Conservation (phyloP, 92 coral and sea anemone species). For the Paragorgia papillata region DNA sequence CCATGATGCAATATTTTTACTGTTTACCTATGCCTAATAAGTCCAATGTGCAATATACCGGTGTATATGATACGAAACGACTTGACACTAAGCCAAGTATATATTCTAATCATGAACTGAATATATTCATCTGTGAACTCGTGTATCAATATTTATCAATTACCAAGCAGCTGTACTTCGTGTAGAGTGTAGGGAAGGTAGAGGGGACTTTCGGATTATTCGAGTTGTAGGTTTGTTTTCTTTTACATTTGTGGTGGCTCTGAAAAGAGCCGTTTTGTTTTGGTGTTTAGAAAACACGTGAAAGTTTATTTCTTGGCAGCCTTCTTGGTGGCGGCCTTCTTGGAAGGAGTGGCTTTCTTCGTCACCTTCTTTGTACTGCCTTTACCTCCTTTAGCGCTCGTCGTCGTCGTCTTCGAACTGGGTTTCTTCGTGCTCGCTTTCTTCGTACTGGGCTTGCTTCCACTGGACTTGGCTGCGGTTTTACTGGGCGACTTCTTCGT, state of each 20-base stretch:
- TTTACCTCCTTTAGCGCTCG: constrained; percentile 22
- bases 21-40: too few relatives aligned
- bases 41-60: too few relatives aligned
- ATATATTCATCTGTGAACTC: too few relatives aligned
- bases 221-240: constrained; percentile 17
- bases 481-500: not conserved
- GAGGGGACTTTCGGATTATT: too few relatives aligned
- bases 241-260: constrained; percentile 84
- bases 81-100: too few relatives aligned
- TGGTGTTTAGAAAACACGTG: not conserved
- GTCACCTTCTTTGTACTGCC: constrained; percentile 8
- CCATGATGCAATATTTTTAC: too few relatives aligned
- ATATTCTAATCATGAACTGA: too few relatives aligned
- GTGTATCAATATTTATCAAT: too few relatives aligned
- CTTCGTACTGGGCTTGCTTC: constrained; percentile 4
- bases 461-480: constrained; percentile 11
- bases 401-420: constrained; percentile 40
- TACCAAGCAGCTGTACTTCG: too few relatives aligned
- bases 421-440: constrained; percentile 63
- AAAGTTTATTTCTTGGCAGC: constrained; percentile 12
- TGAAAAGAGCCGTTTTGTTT: constrained; percentile 70
- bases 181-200: too few relatives aligned
- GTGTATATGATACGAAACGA: too few relatives aligned
- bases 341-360: not conserved
- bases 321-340: not conserved